Conservation (phyloP, 2,113 vertebrate species). For the Lycocorax pyrrhopterus region DNA sequence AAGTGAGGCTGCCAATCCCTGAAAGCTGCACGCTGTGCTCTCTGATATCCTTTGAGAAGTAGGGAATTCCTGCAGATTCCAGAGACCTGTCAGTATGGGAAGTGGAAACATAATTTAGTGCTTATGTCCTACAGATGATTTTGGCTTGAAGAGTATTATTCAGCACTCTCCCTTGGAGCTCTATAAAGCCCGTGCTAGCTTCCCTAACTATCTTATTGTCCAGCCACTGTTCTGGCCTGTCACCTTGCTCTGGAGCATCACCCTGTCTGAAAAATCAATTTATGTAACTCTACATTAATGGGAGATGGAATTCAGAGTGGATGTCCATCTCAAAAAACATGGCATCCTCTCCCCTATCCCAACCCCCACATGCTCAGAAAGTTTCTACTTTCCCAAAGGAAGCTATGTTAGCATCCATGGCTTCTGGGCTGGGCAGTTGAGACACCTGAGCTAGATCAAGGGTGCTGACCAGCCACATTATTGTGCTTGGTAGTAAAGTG, state of each 20-base stretch:
- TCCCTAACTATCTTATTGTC: conserved; percentile 48
- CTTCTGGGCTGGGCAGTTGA: not conserved
- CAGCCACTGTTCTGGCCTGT: conserved; percentile 65
- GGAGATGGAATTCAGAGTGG: conserved; percentile 6
- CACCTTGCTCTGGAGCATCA: conserved; percentile 53
- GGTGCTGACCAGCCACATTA: not conserved
- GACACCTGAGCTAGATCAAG: not conserved
- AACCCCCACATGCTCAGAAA: not conserved
- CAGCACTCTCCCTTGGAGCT: conserved; percentile 38
- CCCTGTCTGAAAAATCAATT: conserved; percentile 49
- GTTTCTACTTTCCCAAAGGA: not conserved
- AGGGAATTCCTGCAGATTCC: conserved; percentile 49
- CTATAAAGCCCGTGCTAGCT: conserved; percentile 53
- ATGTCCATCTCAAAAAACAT: not conserved
- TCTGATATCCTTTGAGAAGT: conserved; percentile 52
- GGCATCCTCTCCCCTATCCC: not conserved
- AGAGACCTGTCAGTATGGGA: conserved; percentile 42
- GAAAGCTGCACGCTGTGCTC: not conserved
- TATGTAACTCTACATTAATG: not conserved
- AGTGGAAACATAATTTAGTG: conserved; percentile 57
- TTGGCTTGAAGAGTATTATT: conserved; percentile 51
- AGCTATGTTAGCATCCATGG: not conserved
- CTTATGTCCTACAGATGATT: conserved; percentile 58
- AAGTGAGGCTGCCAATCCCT: conserved; percentile 15
- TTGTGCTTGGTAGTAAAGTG: not conserved